Percentiles rank a stretch among this genome's conserved stretches.
These are phyloP conservation scores for Reinhardtius hippoglossoides DNA, from an alignment of 2,113 vertebrate species.

Conservation along the genomic window DNA sequence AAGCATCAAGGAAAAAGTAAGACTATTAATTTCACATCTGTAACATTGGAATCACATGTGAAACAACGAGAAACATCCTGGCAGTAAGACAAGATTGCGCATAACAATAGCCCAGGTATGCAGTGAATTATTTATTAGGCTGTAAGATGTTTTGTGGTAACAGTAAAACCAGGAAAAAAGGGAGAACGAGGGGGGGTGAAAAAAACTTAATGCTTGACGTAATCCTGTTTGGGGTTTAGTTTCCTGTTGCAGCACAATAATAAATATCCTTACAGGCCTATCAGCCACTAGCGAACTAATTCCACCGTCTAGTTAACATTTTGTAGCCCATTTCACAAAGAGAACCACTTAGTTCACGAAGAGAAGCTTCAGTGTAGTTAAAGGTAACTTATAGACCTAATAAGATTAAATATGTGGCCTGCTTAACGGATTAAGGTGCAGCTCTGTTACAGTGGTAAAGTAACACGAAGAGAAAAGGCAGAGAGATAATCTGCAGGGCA, in stretches of 20 bases:
- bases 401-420: not conserved
- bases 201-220: not conserved
- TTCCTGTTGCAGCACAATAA: conserved; percentile 19
- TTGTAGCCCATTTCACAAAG: conserved; percentile 11
- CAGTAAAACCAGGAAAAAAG: not conserved
- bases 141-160: conserved; percentile 3
- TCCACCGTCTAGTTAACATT: conserved; percentile 17
- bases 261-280: conserved; percentile 8
- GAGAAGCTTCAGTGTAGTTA: not conserved
- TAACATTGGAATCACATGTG: conserved; percentile 5
- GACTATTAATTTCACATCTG: not conserved
- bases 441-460: not conserved
- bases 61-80: not conserved
- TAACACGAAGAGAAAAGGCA: not conserved
- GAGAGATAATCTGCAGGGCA: not conserved
- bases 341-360: not conserved
- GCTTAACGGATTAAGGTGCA: not conserved
- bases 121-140: conserved; percentile 21
- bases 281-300: not conserved
- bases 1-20: not conserved
- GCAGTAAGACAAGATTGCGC: not conserved
- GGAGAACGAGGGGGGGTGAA: not conserved
- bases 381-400: not conserved
- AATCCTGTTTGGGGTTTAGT: not conserved
- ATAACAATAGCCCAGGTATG: conserved; percentile 16